Evolutionary conservation across 2,113 vertebrate genomes (phyloP).

Genomic region (Bucco capensis): DNA sequence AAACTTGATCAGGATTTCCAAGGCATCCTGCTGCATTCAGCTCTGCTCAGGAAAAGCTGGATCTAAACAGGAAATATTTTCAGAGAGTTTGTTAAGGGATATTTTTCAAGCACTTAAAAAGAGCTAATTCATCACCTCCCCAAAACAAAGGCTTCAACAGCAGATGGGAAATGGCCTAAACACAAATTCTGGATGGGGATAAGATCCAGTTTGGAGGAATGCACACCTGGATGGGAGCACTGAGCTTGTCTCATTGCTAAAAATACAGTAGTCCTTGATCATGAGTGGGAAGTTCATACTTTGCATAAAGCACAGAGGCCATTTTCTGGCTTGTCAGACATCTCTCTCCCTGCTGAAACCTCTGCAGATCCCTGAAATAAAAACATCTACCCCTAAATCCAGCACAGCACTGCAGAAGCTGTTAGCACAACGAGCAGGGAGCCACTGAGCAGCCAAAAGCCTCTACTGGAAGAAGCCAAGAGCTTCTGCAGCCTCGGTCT

Average conservation of each 20-base stretch:
- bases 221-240: not conserved
- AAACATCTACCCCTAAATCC: not conserved
- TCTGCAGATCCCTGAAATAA: not conserved
- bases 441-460: not conserved
- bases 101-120: not conserved
- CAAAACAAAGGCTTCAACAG: not conserved
- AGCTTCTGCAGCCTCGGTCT: slow-evolving; percentile 20
- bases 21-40: not conserved
- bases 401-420: slow-evolving; percentile 17
- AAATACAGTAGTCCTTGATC: not conserved
- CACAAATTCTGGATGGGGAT: not conserved
- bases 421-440: not conserved
- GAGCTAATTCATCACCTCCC: not conserved
- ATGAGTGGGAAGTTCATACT: not conserved
- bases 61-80: not conserved
- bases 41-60: not conserved
- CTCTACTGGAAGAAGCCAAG: slow-evolving; percentile 15
- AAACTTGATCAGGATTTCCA: slow-evolving; percentile 48
- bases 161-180: not conserved
- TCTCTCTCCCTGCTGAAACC: not conserved
- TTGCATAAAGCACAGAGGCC: not conserved
- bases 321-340: not conserved
- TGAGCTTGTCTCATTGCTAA: not conserved
- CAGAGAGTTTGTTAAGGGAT: not conserved
- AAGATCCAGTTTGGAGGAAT: not conserved